Percentiles rank a stretch among this genome's conserved stretches.
Conservation (phyloP, 1,140 invertebrate species). For the Armadillidium nasatum region DNA sequence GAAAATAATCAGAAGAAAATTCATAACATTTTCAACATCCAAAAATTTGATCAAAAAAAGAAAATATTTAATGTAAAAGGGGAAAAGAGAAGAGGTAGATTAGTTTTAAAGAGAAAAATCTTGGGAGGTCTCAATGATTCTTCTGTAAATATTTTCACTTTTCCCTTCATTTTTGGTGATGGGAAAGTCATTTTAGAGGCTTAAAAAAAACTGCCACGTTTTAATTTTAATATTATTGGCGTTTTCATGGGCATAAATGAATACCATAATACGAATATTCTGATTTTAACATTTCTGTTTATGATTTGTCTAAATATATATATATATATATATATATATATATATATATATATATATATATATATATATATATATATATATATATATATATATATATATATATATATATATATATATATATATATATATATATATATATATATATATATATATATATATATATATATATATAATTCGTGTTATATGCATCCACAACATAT, state of each 20-base stretch:
- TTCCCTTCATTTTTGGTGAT: neutral
- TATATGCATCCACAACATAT: too few relatives aligned
- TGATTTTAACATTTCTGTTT: too few relatives aligned
- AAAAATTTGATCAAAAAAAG: too few relatives aligned
- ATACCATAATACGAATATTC: too few relatives aligned
- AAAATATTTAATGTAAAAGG: too few relatives aligned
- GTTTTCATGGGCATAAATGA: too few relatives aligned
- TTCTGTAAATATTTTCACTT: slow-evolving; percentile 9
- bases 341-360: neutral
- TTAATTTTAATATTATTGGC: too few relatives aligned
- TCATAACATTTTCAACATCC: too few relatives aligned
- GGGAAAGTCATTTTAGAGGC: neutral
- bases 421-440: neutral
- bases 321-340: neutral
- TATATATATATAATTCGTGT: neutral
- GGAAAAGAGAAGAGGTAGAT: neutral
- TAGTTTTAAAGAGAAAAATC: slow-evolving; percentile 9
- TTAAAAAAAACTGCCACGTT: too few relatives aligned
- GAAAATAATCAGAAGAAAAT: too few relatives aligned
- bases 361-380: neutral
- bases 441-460: neutral
- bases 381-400: slow-evolving; percentile 1
- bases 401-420: neutral
- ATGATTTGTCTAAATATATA: neutral
- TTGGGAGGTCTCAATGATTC: slow-evolving; percentile 6